Conservation (phyloP, 2,888 invertebrate species). For the Nymphalis urticae region DNA sequence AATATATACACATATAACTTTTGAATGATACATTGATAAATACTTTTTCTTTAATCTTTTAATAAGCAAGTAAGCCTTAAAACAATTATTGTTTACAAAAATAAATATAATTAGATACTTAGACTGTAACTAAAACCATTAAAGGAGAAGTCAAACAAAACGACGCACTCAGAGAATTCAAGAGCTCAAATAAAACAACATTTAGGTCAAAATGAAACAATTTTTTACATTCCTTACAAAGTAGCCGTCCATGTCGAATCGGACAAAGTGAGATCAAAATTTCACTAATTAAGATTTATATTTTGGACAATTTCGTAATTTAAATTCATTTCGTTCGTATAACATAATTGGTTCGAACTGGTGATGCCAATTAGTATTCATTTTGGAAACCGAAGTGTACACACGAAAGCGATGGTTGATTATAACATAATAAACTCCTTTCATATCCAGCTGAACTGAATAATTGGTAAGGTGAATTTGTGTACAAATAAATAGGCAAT, state of each 20-base stretch:
- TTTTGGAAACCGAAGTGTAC: not conserved
- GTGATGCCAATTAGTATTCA: slow-evolving; percentile 1
- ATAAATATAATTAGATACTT: not conserved
- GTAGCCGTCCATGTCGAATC: not conserved
- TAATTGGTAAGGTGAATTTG: not conserved
- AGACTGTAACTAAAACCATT: not conserved
- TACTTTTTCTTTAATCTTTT: no score
- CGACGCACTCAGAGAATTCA: not conserved
- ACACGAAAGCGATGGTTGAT: not conserved
- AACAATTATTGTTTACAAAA: not conserved
- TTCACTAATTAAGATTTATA: not conserved
- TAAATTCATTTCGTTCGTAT: not conserved
- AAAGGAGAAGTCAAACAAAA: not conserved
- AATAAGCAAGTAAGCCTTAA: no score
- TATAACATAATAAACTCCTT: not conserved
- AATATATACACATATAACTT: no score
- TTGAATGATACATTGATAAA: no score
- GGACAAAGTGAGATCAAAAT: slow-evolving; percentile 8
- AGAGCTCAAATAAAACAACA: slow-evolving; percentile 19
- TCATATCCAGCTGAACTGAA: not conserved
- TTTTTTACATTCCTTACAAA: not conserved
- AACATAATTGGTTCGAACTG: slow-evolving; percentile 7
- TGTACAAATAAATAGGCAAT: not conserved
- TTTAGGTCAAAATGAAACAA: slow-evolving; percentile 22
- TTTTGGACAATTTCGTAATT: not conserved